Evolutionary conservation across 2,888 invertebrate species (phyloP), one percentile per base, ranked within the genome.

Genomic region (Drosophila tripunctata): DNA sequence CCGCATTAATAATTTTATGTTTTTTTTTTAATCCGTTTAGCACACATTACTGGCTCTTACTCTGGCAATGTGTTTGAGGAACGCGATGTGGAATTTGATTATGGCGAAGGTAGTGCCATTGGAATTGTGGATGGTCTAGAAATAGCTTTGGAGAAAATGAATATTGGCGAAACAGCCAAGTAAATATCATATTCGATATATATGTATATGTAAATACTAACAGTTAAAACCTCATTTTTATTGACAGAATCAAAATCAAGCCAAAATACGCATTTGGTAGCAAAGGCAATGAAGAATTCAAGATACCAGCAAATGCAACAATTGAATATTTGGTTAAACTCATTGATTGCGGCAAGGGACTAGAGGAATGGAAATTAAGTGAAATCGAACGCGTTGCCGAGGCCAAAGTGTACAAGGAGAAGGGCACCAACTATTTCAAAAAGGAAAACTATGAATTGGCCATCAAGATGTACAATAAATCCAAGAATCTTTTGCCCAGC

Each of bases 371-470:
- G 98, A 93, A 96, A 38, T 93, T 99, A 92, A 95, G 96, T 64
- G 92, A 93, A 0, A 91, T 92, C 0, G 96, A 98, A 90, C 96
- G 96, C 89, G 78, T 99, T 4, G 95, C 95, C 58, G 96, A 96
- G 88, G 94, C 96, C 0, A 94, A 95, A 89, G 92, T 96, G 10
- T 95, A 94, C 70, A 99, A 99, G 91, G 96, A 96, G 67, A 98
- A 96, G 89, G 99, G 98, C 41, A 98, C 97, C 0, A 93, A 94
- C 44, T 98, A 96, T 90, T 97, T 98, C 88, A 97, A 97, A 91
- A 93, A 93, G 0, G 94, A 93, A 60, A 97, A 98, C 90, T 95
- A 93, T 80, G 91, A 92, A 54, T 85, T 97, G 75, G 98, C 99
- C 0, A 92, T 95, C 44, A 96, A 96, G 90, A 95, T 97, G 93